Evolutionary conservation across 2,888 invertebrate genomes (phyloP), one percentile per base, ranked within the genome.

Genomic region (Griposia aprilina): DNA sequence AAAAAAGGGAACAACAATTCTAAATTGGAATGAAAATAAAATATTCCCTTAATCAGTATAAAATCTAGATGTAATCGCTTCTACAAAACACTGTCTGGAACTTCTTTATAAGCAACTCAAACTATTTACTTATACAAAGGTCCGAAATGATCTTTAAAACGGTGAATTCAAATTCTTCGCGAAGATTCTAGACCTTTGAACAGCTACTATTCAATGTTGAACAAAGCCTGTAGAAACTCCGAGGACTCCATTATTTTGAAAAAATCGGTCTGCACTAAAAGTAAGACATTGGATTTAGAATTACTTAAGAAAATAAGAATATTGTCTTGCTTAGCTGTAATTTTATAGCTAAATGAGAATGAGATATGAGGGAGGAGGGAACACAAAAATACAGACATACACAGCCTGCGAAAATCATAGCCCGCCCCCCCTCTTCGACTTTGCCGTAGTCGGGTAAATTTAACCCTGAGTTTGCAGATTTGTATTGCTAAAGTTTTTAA

Each of bases 171-270:
- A 85, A 81, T 81, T 81, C 57, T 81, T 79, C 36, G 17, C 13
- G 6, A 77, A 73, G n/a, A 48, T 76, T 81, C 78, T 72, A 83
- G 76, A 87, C 88, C 84, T 88, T 88, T 83, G 84, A 85, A 87
- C 80, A 76, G 81, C 72, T 82, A 76, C 76, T 81, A 82, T 80
- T 86, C 75, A 83, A 73, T 79, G 75, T 75, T 36, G 62, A 73
- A 81, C 74, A 84, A 84, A 81, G 69, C 41, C 74, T 57, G 66
- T n/a, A 59, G 26, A 85, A 84, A 86, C 45, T 76, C 80, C 10
- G 4, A 55, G 15, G 66, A 67, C 65, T 74, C n/a, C 3, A 59
- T 80, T 74, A 30, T 50, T 78, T 78, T 60, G 41, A 78, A 57
- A 74, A 75, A 75, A 57, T 59, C 20, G n/a, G 13, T 77, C 63